phyloP scores from a whole-genome alignment of 2,113 vertebrate species.

The Dolichotis patagonum region DNA sequence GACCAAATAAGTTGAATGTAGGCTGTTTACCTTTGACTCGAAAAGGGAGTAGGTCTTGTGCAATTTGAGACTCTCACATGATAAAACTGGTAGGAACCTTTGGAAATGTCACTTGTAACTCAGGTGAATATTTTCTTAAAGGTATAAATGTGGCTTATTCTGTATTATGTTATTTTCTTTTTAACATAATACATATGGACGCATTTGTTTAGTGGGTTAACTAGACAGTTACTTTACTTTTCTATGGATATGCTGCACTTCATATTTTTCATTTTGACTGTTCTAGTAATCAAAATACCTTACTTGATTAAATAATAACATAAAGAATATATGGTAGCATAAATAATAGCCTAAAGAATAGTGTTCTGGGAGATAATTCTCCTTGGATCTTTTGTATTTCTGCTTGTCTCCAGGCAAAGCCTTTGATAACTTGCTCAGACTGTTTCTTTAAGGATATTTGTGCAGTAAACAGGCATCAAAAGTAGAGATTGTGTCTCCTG shows the following conservation, averaged over 20 bases:
- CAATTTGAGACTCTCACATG: not conserved
- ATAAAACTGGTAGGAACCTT: not conserved
- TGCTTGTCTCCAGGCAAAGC: not conserved
- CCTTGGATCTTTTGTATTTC: not conserved
- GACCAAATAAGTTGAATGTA: not conserved
- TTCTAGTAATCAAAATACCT: slow-evolving; percentile 22
- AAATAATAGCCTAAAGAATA: slow-evolving; percentile 11
- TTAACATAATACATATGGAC: not conserved
- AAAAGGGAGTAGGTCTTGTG: not conserved
- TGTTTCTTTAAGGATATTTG: not conserved
- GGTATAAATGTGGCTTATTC: not conserved
- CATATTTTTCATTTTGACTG: slow-evolving; percentile 29
- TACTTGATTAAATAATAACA: slow-evolving; percentile 17
- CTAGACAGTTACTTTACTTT: not conserved
- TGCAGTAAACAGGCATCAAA: not conserved
- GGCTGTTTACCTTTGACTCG: not conserved
- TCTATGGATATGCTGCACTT: slow-evolving; percentile 34
- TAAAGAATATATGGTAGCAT: not conserved
- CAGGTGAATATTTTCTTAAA: slow-evolving; percentile 31
- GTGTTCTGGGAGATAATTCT: not conserved
- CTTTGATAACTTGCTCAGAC: not conserved
- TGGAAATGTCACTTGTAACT: slow-evolving; percentile 22
- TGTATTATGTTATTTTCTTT: not conserved
- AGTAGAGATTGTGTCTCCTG: not conserved
- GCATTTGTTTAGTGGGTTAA: slow-evolving; percentile 24